A percentile compares a stretch with the other conserved stretches of the same genome.
Evolutionary conservation across 2,113 vertebrate genomes (phyloP).

Genomic region (Sander lucioperca): DNA sequence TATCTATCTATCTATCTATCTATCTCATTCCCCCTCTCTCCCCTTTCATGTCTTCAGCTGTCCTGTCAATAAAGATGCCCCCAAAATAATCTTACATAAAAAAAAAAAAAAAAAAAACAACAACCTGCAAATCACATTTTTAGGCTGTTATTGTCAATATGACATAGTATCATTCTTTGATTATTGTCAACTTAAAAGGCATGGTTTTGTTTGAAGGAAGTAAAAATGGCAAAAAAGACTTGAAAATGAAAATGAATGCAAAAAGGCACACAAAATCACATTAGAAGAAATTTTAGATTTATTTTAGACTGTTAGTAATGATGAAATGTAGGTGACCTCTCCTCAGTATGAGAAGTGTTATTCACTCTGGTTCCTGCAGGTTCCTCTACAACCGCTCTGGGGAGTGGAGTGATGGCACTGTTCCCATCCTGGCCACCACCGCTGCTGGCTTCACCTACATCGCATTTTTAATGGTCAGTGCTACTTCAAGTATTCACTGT

Average conservation of each 20-base stretch:
- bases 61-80: no score
- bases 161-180: background rate
- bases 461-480: slow-evolving; percentile 90
- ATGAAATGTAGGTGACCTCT: slow-evolving; percentile 3
- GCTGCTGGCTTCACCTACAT: slow-evolving; percentile 93
- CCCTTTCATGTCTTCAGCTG: no score
- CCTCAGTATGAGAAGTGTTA: slow-evolving; percentile 5
- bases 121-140: background rate
- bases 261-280: background rate
- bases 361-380: slow-evolving; percentile 82
- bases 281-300: no score
- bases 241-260: background rate
- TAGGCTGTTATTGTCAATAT: background rate
- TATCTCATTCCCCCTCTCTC: no score
- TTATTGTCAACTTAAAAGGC: background rate
- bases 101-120: no score
- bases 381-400: slow-evolving; percentile 94
- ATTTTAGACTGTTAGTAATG: background rate
- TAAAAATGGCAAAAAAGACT: background rate
- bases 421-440: slow-evolving; percentile 92
- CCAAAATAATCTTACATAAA: no score
- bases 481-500: slow-evolving; percentile 8
- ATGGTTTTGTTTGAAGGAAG: background rate
- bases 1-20: no score
- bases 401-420: slow-evolving; percentile 95